Conservation (phyloP, 2,113 vertebrate genomes). For the Xiphorhynchus elegans region DNA sequence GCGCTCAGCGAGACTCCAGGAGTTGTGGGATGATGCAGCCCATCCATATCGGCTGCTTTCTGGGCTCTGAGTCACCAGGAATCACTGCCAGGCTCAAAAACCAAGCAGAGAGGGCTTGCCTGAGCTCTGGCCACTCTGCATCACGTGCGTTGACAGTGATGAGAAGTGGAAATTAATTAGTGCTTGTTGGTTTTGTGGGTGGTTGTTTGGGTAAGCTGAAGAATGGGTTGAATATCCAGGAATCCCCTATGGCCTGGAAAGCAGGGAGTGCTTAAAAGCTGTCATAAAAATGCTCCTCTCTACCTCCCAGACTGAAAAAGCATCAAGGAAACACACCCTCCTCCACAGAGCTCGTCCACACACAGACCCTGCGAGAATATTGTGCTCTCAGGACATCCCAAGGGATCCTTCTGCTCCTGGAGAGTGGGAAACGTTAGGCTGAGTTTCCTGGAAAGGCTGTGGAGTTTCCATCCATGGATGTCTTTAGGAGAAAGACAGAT, state of each 20-base stretch:
- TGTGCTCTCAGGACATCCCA: background rate
- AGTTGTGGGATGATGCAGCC: background rate
- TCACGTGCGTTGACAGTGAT: no score
- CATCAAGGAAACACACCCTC: background rate
- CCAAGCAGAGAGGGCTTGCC: background rate
- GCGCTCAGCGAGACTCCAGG: background rate
- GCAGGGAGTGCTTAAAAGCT: background rate
- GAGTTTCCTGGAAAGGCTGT: background rate
- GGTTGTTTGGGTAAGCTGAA: background rate
- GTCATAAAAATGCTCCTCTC: background rate
- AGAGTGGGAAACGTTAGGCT: background rate
- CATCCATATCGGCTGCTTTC: background rate
- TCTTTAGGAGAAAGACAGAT: background rate
- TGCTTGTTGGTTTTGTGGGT: background rate
- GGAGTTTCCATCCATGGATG: background rate
- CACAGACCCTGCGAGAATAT: background rate
- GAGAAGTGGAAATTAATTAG: background rate
- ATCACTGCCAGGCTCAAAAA: background rate
- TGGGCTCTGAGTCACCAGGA: background rate
- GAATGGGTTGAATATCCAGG: background rate
- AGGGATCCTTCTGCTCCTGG: background rate
- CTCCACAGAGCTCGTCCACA: background rate
- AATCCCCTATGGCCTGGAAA: background rate
- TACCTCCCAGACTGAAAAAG: background rate
- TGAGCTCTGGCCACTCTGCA: background rate